phyloP scores from a whole-genome alignment of 1,140 invertebrate species.

The Lepidostoma basale region DNA sequence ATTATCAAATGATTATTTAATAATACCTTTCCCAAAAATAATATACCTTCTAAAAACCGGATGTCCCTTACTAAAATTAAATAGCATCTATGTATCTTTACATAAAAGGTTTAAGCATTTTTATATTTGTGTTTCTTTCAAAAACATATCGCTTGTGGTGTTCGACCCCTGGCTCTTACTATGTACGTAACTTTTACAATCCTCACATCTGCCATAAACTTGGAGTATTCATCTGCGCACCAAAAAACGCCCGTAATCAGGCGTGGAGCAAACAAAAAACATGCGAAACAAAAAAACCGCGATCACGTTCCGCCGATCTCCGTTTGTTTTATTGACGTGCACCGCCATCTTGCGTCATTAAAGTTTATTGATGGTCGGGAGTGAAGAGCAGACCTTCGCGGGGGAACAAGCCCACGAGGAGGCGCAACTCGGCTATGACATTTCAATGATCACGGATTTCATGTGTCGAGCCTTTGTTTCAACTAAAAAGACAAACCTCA shows the following conservation, averaged over 20 bases:
- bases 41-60: too few species aligned
- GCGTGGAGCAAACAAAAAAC: not conserved
- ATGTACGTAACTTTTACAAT: too few species aligned
- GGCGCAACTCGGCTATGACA: not conserved
- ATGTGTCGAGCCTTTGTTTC: not conserved
- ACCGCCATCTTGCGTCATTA: conserved; percentile 3
- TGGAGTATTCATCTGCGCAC: not conserved
- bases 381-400: conserved; percentile 3
- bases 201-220: conserved; percentile 1
- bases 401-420: not conserved
- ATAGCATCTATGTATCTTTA: too few species aligned
- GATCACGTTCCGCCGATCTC: conserved; percentile 6
- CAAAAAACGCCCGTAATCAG: conserved; percentile 10
- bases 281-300: not conserved
- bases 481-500: too few species aligned
- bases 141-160: too few species aligned
- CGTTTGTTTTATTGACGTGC: conserved; percentile 13
- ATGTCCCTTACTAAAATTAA: too few species aligned
- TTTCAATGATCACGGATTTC: conserved; percentile 7
- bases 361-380: conserved; percentile 6
- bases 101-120: too few species aligned
- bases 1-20: too few species aligned
- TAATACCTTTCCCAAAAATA: too few species aligned
- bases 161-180: too few species aligned
- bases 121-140: too few species aligned